phyloP scores from a whole-genome alignment of 2,888 invertebrate genomes.

The Melieria picta region DNA sequence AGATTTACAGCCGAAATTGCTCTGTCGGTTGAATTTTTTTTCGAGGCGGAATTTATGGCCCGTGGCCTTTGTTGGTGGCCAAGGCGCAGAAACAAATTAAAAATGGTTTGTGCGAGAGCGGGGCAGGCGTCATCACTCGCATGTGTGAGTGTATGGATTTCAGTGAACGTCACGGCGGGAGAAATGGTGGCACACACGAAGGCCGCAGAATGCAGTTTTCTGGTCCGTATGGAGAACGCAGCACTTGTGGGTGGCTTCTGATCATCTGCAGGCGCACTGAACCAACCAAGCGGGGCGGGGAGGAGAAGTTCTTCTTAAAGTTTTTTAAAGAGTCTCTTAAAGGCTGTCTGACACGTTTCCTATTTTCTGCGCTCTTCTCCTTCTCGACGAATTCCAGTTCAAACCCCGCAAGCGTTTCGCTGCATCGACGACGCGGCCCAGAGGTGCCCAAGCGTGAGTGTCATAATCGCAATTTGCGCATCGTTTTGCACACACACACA shows the following conservation, averaged over 20 bases:
- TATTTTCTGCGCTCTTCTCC: too few relatives aligned
- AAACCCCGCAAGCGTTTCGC: too few relatives aligned
- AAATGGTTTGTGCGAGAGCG: slow-evolving; percentile 1
- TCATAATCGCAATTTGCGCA: not conserved
- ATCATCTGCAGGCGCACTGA: not conserved
- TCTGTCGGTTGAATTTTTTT: slow-evolving; percentile 38
- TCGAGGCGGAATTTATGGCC: slow-evolving; percentile 27
- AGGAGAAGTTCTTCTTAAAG: too few relatives aligned
- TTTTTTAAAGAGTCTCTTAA: too few relatives aligned
- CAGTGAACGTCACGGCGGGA: not conserved
- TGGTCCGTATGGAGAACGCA: not conserved
- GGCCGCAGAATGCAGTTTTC: not conserved
- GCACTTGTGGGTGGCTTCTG: not conserved
- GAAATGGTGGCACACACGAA: not conserved
- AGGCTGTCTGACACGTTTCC: too few relatives aligned
- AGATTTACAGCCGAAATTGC: slow-evolving; percentile 39
- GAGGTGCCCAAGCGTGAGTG: not conserved
- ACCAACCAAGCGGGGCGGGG: not conserved
- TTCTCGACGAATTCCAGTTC: too few relatives aligned
- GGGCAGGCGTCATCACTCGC: too few relatives aligned
- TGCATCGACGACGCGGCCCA: too few relatives aligned
- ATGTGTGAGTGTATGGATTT: not conserved
- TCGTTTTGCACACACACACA: not conserved
- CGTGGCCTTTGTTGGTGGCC: slow-evolving; percentile 15
- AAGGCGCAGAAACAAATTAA: slow-evolving; percentile 9